A percentile compares a stretch with the other conserved stretches of the same genome.
Conservation (phyloP, 2,888 invertebrate species). For the Chaetogeoica ovagalla region DNA sequence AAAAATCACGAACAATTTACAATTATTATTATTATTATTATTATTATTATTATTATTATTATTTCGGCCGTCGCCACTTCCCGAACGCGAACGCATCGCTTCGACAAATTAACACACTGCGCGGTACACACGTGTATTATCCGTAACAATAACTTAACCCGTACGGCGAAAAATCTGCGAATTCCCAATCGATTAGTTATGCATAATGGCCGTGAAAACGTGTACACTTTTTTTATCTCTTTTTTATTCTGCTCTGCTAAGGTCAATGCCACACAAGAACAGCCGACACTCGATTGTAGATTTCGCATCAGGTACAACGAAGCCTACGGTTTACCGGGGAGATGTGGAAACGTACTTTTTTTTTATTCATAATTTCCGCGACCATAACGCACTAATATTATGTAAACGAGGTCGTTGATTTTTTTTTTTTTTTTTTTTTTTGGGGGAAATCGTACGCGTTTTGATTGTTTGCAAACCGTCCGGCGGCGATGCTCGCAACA, state of each 20-base stretch:
- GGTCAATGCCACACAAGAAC: conserved; percentile 46
- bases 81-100: not conserved
- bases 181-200: conserved; percentile 28
- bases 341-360: too few relatives aligned
- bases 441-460: not conserved
- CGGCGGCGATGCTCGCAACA: not conserved
- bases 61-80: too few relatives aligned
- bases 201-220: conserved; percentile 43
- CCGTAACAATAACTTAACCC: not conserved
- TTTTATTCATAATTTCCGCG: too few relatives aligned
- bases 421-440: conserved; percentile 26
- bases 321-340: too few relatives aligned
- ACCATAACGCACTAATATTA: not conserved
- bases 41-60: too few relatives aligned
- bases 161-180: not conserved
- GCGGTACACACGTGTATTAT: not conserved
- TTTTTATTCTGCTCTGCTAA: not conserved
- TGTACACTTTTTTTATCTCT: not conserved
- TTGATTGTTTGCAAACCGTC: not conserved
- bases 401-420: conserved; percentile 11
- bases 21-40: too few relatives aligned
- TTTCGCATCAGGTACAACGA: not conserved
- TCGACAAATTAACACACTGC: not conserved
- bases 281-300: not conserved
- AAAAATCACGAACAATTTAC: too few relatives aligned